phyloP scores from a whole-genome alignment of 2,888 invertebrate species.

The Drosophila ustulata region DNA sequence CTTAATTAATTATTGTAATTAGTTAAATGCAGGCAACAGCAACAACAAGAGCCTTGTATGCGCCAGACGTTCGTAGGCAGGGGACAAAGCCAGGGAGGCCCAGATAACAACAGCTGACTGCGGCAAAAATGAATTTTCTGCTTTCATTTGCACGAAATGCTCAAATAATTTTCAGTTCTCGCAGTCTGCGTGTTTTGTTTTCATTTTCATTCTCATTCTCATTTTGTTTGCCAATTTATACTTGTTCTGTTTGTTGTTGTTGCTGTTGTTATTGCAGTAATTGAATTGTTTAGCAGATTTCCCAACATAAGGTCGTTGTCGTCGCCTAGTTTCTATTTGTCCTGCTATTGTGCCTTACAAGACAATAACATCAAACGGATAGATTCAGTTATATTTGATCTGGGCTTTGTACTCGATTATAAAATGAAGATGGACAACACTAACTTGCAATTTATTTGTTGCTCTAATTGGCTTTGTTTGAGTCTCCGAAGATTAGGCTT shows the following conservation, averaged over 20 bases:
- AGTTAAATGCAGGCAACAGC: conserved; percentile 70
- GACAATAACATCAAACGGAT: conserved; percentile 38
- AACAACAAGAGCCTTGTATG: conserved; percentile 6
- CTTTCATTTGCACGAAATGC: conserved; percentile 71
- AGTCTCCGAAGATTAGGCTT: not conserved
- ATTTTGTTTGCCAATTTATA: conserved; percentile 55
- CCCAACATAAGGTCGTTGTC: conserved; percentile 20
- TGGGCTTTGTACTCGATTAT: conserved; percentile 10
- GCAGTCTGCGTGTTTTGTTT: conserved; percentile 34
- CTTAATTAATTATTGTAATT: conserved; percentile 78
- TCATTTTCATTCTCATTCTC: conserved; percentile 28
- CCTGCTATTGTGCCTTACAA: conserved; percentile 12
- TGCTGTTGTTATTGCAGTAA: conserved; percentile 32
- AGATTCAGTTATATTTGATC: conserved; percentile 16
- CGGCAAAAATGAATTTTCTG: conserved; percentile 72
- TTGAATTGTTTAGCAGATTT: conserved; percentile 44
- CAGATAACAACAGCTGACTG: conserved; percentile 74
- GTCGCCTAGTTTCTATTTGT: conserved; percentile 17
- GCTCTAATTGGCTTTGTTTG: not conserved
- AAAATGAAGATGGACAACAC: conserved; percentile 19
- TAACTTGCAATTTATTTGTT: conserved; percentile 10
- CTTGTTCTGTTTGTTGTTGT: conserved; percentile 23
- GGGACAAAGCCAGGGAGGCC: conserved; percentile 15
- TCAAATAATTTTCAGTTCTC: conserved; percentile 64
- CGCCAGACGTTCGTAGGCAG: not conserved